Conservation (phyloP, 2,113 vertebrate genomes). For the Leptocoma aspasia region DNA sequence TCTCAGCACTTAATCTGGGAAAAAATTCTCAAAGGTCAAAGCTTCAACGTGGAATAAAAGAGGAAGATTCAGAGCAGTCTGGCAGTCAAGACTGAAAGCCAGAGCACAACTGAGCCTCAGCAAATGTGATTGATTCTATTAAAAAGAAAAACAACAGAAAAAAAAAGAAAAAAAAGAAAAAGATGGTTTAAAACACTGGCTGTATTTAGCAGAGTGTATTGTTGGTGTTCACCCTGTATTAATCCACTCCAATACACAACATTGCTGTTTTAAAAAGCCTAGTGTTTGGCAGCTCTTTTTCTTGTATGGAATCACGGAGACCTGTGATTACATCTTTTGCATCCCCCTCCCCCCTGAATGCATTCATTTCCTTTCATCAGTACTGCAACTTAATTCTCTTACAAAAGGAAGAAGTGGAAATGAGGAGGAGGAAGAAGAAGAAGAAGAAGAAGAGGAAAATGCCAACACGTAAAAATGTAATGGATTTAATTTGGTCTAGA, state of each 20-base stretch:
- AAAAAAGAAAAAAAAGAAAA: background rate
- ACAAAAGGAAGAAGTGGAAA: background rate
- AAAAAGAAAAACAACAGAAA: background rate
- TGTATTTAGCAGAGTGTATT: background rate
- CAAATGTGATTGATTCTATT: background rate
- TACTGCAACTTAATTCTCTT: background rate
- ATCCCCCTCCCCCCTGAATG: background rate
- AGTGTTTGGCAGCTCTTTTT: slow-evolving; percentile 21
- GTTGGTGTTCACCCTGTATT: background rate
- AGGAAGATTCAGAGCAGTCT: background rate
- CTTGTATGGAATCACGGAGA: background rate
- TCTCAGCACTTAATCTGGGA: background rate
- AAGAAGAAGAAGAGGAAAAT: background rate
- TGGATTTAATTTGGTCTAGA: background rate
- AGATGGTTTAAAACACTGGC: background rate
- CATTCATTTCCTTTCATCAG: slow-evolving; percentile 40
- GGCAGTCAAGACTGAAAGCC: background rate
- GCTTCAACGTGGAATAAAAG: background rate
- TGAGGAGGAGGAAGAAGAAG: background rate
- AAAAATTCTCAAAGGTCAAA: slow-evolving; percentile 2
- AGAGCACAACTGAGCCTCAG: background rate
- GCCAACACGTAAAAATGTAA: background rate
- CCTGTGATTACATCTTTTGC: background rate
- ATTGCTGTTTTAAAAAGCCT: background rate
- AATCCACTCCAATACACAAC: background rate